Percentiles rank a stretch among this genome's conserved stretches.
Conservation (phyloP, 2,113 vertebrate species). For the Psammodynastes pulverulentus region DNA sequence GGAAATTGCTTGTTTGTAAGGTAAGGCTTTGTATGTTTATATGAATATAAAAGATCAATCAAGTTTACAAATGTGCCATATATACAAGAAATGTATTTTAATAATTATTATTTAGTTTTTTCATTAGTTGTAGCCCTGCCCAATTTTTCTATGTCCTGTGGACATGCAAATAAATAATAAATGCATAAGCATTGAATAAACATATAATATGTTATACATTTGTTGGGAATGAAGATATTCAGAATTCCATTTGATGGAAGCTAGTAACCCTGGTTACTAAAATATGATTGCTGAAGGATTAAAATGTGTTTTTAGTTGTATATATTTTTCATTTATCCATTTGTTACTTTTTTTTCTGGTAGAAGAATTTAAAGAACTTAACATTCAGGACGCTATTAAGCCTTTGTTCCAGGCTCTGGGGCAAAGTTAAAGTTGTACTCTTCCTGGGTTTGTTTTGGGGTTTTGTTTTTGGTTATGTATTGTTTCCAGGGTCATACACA, state of each 20-base stretch:
- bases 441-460: background rate
- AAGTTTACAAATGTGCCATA: background rate
- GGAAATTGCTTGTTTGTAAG: background rate
- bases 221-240: background rate
- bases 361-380: background rate
- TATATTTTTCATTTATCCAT: background rate
- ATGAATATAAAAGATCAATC: background rate
- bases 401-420: background rate
- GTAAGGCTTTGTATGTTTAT: background rate
- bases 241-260: background rate
- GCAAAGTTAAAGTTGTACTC: background rate
- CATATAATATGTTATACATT: background rate
- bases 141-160: background rate
- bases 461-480: background rate
- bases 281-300: background rate
- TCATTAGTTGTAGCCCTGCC: background rate
- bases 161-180: background rate
- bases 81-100: background rate
- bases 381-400: background rate
- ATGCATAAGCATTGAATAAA: background rate
- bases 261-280: background rate
- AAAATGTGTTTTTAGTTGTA: background rate
- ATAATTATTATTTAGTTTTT: background rate
- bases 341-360: background rate
- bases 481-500: background rate